A percentile compares a stretch with the other conserved stretches of the same genome.
Evolutionary conservation across 2,113 vertebrate species (phyloP).

Genomic region (Tupaia chinensis): DNA sequence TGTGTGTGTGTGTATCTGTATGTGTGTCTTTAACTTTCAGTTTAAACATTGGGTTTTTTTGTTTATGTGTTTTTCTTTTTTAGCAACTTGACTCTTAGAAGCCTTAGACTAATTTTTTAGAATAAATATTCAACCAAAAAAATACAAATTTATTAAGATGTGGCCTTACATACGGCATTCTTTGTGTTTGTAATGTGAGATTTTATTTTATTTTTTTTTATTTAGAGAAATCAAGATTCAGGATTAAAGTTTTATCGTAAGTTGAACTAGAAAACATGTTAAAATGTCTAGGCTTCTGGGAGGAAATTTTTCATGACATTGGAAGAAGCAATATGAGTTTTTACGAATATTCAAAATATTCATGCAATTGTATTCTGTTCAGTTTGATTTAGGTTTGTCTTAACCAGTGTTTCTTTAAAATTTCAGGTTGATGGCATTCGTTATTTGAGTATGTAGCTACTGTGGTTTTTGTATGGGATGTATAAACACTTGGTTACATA

Average conservation of each 20-base stretch:
- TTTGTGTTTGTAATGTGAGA: constrained; percentile 72
- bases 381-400: constrained; percentile 73
- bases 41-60: constrained; percentile 76
- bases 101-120: constrained; percentile 81
- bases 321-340: constrained; percentile 76
- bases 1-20: constrained; percentile 53
- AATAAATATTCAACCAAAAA: constrained; percentile 76
- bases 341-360: constrained; percentile 72
- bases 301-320: constrained; percentile 75
- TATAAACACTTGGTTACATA: constrained; percentile 63
- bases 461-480: constrained; percentile 72
- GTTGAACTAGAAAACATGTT: constrained; percentile 71
- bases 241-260: constrained; percentile 68
- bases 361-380: constrained; percentile 66
- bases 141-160: constrained; percentile 81
- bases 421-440: constrained; percentile 65
- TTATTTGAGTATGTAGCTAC: constrained; percentile 69
- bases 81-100: constrained; percentile 83
- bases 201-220: constrained; percentile 6
- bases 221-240: constrained; percentile 65
- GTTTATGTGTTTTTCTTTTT: constrained; percentile 46
- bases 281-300: constrained; percentile 82
- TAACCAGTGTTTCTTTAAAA: constrained; percentile 79
- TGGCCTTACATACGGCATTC: constrained; percentile 86
- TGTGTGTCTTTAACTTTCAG: constrained; percentile 76